Percentiles rank a stretch among this genome's conserved stretches.
phyloP scores from a whole-genome alignment of 2,797 vertebrate species.

The Amblyopsis hoosieri region DNA sequence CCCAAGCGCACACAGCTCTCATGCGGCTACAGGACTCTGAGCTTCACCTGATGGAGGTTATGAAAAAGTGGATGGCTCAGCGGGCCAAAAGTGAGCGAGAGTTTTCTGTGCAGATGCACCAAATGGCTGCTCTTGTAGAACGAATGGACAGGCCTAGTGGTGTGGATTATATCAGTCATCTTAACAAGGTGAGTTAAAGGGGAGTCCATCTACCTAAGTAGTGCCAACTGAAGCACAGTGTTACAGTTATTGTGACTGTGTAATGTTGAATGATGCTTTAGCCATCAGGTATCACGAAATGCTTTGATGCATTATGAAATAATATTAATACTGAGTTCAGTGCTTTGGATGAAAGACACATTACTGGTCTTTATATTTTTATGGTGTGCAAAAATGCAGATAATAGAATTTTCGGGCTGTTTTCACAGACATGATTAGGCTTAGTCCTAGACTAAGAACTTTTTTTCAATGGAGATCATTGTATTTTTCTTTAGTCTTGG shows the following conservation, averaged over 20 bases:
- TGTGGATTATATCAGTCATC: slow-evolving; percentile 78
- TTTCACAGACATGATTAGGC: too few species aligned
- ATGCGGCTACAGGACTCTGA: slow-evolving; percentile 90
- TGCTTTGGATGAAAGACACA: too few species aligned
- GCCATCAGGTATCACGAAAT: neutral
- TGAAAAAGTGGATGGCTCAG: slow-evolving; percentile 96
- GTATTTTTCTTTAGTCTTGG: too few species aligned
- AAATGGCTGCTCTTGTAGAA: slow-evolving; percentile 84
- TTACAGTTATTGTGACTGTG: too few species aligned
- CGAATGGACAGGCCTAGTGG: slow-evolving; percentile 79
- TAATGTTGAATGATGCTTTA: neutral
- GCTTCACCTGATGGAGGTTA: slow-evolving; percentile 91
- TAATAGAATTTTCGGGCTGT: neutral
- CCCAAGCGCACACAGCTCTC: slow-evolving; percentile 85
- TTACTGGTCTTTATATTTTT: too few species aligned
- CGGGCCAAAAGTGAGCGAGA: slow-evolving; percentile 91
- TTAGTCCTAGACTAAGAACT: too few species aligned
- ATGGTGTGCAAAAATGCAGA: neutral
- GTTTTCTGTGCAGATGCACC: slow-evolving; percentile 88
- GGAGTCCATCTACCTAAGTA: neutral
- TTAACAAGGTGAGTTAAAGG: slow-evolving; percentile 83
- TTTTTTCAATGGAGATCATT: too few species aligned
- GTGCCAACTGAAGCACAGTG: too few species aligned
- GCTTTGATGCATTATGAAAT: too few species aligned
- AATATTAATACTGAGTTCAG: too few species aligned